Conservation (phyloP, 2,797 vertebrate genomes). For the Pseudomugil gertrudae region DNA sequence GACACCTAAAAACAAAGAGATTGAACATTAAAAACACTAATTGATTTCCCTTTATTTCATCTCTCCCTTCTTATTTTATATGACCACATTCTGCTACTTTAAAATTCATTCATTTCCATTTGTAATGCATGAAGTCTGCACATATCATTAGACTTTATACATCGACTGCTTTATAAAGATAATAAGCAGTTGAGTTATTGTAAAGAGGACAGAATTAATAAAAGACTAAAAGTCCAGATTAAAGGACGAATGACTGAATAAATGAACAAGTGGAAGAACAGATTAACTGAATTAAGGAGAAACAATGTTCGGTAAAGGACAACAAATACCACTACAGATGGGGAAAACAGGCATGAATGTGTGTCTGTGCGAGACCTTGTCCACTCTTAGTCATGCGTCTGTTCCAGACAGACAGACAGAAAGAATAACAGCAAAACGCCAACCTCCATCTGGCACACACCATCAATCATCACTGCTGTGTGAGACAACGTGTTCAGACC, state of each 20-base stretch:
- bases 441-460: slow-evolving; percentile 57
- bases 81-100: neutral
- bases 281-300: slow-evolving; percentile 1
- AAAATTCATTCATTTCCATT: neutral
- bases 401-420: slow-evolving; percentile 65
- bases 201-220: neutral
- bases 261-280: neutral
- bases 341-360: slow-evolving; percentile 36
- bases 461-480: slow-evolving; percentile 61
- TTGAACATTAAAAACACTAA: neutral
- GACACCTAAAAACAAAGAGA: neutral
- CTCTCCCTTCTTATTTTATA: neutral
- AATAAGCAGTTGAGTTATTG: neutral
- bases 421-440: slow-evolving; percentile 73
- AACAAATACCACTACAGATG: slow-evolving; percentile 19
- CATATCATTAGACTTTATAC: neutral
- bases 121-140: neutral
- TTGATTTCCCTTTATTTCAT: neutral
- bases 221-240: no score
- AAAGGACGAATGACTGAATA: neutral
- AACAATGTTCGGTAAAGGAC: slow-evolving; percentile 14
- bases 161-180: neutral
- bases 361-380: slow-evolving; percentile 28
- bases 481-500: slow-evolving; percentile 4
- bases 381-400: slow-evolving; percentile 49